Base-by-base conservation (phyloP, 2,888 invertebrate species). In the Himalopsyche japonica region DNA sequence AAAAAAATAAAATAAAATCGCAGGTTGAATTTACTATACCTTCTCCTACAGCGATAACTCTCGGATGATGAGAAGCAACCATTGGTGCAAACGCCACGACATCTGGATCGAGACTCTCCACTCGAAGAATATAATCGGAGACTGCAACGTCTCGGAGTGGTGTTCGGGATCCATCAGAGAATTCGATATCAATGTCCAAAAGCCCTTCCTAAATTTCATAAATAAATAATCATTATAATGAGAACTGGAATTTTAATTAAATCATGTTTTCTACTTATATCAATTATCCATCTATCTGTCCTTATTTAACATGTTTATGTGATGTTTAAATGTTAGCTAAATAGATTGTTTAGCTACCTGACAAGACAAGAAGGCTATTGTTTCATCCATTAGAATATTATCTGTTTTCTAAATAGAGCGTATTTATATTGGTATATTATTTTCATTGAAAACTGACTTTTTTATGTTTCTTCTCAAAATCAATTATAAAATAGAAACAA, bases 31-130 rank as follows among this genome's bases (percentile, higher is more conserved):
- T 27, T 12, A 47, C 0, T 32, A 43, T 90, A 90, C 97, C 97
- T 92, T 98, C 97, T 48, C 98, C 98, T 43, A 98, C 97, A n/a
- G 98, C 98, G 87, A 98, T 98, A 79, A 99, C 98, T 78, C 98
- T 93, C 0, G 98, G 98, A 91, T 98, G 97, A 88, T 95, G 95
- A 0, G 97, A 97, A 0, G 97, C 97, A 57, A 96, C 93, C 96
- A 97, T 96, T 24, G 97, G 97, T 0, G 98, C 97, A 89, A 98
- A 97, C 4, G 98, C 98, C 10, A 98, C 97, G 2, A 98, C 96
- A 88, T 97, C 97, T 0, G 97, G 96, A 89, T 98, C 97, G 82
- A 97, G 92, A 88, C 98, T 97, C 89, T 97, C 97, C 24, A 98
- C 97, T 18, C 96, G 93, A 83, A 99, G 92, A 89, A 96, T 95